A percentile compares a stretch with the other conserved stretches of the same genome.
These are phyloP conservation scores for Aplodontia rufa DNA, from an alignment of 2,113 vertebrate species.

Conservation along the genomic window DNA sequence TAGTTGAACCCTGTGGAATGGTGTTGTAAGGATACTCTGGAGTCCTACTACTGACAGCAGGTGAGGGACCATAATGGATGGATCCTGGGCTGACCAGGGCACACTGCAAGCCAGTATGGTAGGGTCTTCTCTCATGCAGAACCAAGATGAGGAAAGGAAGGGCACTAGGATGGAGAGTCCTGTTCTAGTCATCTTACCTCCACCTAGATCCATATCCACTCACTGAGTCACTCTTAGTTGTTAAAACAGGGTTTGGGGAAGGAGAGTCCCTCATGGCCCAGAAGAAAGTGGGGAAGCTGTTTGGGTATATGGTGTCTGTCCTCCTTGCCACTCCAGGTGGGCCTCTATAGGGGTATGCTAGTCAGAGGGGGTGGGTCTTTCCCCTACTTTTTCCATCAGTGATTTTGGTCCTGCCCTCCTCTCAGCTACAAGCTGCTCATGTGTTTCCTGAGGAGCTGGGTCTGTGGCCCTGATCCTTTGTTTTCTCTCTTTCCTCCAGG, in stretches of 20 bases:
- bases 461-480: constrained; percentile 25
- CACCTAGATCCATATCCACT: neutral
- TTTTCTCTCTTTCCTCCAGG: constrained; percentile 65
- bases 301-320: neutral
- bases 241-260: neutral
- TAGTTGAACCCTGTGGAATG: neutral
- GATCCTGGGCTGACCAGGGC: neutral
- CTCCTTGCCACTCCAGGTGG: neutral
- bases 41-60: neutral
- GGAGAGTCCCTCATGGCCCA: neutral
- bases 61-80: neutral
- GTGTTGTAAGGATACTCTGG: neutral
- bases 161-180: neutral
- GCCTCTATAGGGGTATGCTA: neutral
- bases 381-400: neutral
- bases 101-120: neutral
- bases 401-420: neutral
- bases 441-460: neutral
- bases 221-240: neutral
- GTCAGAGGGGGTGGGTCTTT: neutral
- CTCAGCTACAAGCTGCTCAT: neutral
- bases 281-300: neutral
- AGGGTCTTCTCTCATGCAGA: neutral
- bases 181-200: neutral
- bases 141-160: neutral